Evolutionary conservation across 2,888 invertebrate species (phyloP), one percentile per base, ranked within the genome.

Genomic region (Prionchulus punctatus): DNA sequence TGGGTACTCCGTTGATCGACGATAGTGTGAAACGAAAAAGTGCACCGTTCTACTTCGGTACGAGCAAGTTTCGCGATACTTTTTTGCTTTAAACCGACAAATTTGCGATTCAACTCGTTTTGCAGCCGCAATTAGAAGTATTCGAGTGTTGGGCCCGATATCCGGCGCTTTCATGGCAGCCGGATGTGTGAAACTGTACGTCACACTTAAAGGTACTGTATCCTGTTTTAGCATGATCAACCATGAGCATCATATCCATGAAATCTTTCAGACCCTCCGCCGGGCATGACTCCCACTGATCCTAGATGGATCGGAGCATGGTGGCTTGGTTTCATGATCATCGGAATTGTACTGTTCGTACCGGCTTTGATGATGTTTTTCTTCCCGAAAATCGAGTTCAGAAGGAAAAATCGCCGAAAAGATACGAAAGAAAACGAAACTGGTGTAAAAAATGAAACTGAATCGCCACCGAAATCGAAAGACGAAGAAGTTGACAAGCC

Each of bases 21-120:
- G 69, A 69, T 57, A 70, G 70, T 57, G 67, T 70, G 25, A 66
- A 65, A 56, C 68, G 65, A 58, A 51, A 55, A 25, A 69, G 66
- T 61, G 58, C 68, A 21, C 69, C 69, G 2, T 30, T 68, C 1
- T 69, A 69, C 51, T 70, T 69, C 31, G 68, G 67, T 67, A 26
- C 12, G 25, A n/a, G n/a, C n/a, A n/a, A n/a, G n/a, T n/a, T n/a
- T n/a, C n/a, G n/a, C n/a, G n/a, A n/a, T n/a, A n/a, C n/a, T n/a
- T n/a, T n/a, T n/a, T n/a, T n/a, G n/a, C n/a, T n/a, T n/a, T n/a
- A n/a, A n/a, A n/a, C n/a, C n/a, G n/a, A n/a, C n/a, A n/a, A n/a
- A n/a, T n/a, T n/a, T n/a, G n/a, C n/a, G n/a, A n/a, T n/a, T n/a
- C n/a, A n/a, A n/a, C n/a, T n/a, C n/a, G n/a, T n/a, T n/a, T n/a